phyloP scores from a whole-genome alignment of 2,113 vertebrate species.

The Aramus guarauna region DNA sequence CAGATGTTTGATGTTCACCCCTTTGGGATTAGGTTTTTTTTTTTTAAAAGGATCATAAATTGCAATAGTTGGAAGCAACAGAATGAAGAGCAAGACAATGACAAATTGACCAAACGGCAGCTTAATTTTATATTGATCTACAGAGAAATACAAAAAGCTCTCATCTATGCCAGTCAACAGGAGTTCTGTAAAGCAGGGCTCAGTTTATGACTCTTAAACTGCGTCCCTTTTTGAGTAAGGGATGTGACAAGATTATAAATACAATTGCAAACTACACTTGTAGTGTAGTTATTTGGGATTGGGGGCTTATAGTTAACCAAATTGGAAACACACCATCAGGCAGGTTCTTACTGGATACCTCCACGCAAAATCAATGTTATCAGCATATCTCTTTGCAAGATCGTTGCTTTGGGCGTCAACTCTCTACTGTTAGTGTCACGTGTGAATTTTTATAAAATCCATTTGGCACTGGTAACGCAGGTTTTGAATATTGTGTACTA shows the following conservation, averaged over 20 bases:
- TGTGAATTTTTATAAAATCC: not conserved
- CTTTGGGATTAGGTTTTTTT: not conserved
- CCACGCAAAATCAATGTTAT: not conserved
- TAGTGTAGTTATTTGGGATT: not conserved
- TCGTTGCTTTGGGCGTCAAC: not conserved
- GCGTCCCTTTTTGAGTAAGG: not conserved
- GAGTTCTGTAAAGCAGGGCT: not conserved
- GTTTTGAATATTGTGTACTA: constrained; percentile 42
- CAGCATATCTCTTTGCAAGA: not conserved
- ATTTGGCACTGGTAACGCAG: not conserved
- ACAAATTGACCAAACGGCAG: not conserved
- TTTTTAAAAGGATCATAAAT: not conserved
- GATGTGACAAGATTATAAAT: not conserved
- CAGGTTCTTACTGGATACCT: not conserved
- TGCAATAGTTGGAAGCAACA: not conserved
- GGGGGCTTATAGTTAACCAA: not conserved
- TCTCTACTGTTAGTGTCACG: not conserved
- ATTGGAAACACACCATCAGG: not conserved
- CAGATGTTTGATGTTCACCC: not conserved
- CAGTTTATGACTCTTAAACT: not conserved
- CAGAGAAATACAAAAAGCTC: not conserved
- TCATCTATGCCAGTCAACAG: not conserved
- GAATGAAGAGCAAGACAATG: not conserved
- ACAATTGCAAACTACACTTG: not conserved
- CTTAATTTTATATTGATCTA: not conserved